phyloP scores from a whole-genome alignment of 2,888 invertebrate genomes.

The Lepidochrysops patricia region DNA sequence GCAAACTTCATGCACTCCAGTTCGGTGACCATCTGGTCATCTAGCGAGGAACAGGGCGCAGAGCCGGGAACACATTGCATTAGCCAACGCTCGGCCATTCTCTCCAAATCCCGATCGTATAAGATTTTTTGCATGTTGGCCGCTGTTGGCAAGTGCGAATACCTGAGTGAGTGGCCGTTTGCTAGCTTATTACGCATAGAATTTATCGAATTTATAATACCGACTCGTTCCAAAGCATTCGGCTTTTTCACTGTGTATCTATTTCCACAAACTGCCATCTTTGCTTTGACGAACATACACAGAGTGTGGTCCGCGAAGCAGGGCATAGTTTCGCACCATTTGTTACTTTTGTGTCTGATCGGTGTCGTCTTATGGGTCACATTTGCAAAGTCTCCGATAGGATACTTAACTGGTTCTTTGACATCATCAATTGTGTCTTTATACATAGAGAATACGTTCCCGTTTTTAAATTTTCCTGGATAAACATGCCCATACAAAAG shows the following conservation, averaged over 20 bases:
- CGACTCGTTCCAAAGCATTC: conserved; percentile 38
- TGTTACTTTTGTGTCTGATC: conserved; percentile 31
- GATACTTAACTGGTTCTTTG: conserved; percentile 24
- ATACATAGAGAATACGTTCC: conserved; percentile 42
- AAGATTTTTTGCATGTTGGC: conserved; percentile 58
- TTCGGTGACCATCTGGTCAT: conserved; percentile 45
- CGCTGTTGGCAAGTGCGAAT: conserved; percentile 49
- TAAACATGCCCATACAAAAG: conserved; percentile 45
- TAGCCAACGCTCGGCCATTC: conserved; percentile 53
- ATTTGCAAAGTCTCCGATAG: neutral
- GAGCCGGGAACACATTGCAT: conserved; percentile 58
- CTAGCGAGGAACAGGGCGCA: conserved; percentile 53
- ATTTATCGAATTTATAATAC: conserved; percentile 52
- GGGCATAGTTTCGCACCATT: conserved; percentile 54
- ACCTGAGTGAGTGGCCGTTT: conserved; percentile 36
- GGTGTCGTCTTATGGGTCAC: neutral
- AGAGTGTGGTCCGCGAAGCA: conserved; percentile 63
- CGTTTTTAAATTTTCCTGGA: conserved; percentile 20
- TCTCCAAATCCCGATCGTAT: conserved; percentile 56
- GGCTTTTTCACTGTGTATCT: conserved; percentile 40
- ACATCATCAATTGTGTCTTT: conserved; percentile 41
- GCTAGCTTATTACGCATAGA: conserved; percentile 62
- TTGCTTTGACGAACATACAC: conserved; percentile 44
- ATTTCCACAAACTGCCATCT: conserved; percentile 40
- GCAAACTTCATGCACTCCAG: conserved; percentile 57